Evolutionary conservation across 2,113 vertebrate species (phyloP).

Genomic region (Larimichthys polyactis): DNA sequence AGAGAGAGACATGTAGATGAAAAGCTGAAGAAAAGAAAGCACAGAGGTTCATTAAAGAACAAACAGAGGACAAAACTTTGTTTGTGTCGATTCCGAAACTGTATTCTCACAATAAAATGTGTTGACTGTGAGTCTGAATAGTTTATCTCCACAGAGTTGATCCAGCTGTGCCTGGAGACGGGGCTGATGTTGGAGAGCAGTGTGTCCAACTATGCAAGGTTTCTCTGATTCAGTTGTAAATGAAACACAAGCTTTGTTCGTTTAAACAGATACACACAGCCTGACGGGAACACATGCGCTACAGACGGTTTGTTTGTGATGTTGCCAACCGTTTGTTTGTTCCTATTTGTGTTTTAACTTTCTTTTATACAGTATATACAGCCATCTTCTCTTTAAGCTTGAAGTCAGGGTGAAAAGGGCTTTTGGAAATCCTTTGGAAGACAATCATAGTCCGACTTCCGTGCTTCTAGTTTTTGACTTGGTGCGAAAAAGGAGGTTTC

Average conservation of each 20-base stretch:
- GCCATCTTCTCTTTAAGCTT: background rate
- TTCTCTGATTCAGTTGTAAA: background rate
- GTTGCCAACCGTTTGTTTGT: background rate
- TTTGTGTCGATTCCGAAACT: slow-evolving; percentile 14
- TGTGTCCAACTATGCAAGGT: background rate
- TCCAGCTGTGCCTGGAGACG: background rate
- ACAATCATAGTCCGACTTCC: background rate
- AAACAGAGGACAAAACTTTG: slow-evolving; percentile 47
- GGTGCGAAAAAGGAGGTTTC: background rate
- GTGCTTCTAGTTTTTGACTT: background rate
- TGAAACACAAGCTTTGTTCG: background rate
- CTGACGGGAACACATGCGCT: background rate
- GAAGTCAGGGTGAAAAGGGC: background rate
- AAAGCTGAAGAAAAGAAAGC: slow-evolving; percentile 50
- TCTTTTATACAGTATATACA: too few species aligned
- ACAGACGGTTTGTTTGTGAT: background rate
- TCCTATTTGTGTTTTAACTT: background rate
- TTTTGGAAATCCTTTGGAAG: background rate
- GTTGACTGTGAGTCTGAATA: background rate
- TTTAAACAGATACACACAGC: background rate
- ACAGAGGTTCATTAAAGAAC: slow-evolving; percentile 53
- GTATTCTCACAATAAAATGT: background rate
- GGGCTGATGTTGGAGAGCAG: background rate
- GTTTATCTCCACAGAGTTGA: background rate
- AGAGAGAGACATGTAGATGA: slow-evolving; percentile 44